A percentile compares a stretch with the other conserved stretches of the same genome.
Conservation (phyloP, 1,140 invertebrate genomes). For the Euwallacea similis region DNA sequence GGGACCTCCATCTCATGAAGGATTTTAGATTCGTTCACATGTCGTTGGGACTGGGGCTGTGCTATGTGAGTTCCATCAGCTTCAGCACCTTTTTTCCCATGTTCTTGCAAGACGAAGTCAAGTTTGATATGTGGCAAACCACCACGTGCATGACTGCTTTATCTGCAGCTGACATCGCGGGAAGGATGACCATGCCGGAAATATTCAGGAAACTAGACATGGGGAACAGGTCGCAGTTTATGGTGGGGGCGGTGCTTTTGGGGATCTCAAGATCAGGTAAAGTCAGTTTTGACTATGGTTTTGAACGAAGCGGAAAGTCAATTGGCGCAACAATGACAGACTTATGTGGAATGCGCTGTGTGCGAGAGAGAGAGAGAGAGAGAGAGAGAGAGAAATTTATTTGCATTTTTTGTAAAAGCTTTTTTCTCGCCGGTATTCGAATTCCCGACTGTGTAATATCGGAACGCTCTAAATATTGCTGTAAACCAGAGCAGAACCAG, state of each 20-base stretch:
- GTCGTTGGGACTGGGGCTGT: conserved; percentile 64
- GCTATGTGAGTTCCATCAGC: conserved; percentile 67
- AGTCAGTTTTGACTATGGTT: conserved; percentile 22
- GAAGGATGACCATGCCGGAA: conserved; percentile 64
- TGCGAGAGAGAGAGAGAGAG: no score
- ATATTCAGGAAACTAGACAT: conserved; percentile 65
- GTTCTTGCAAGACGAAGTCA: conserved; percentile 61
- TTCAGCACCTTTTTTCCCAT: conserved; percentile 71
- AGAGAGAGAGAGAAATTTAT: no score
- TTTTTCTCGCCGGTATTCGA: no score
- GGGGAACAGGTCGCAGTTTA: conserved; percentile 59
- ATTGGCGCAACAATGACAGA: no score
- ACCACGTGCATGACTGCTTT: conserved; percentile 67
- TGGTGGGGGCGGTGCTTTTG: conserved; percentile 55
- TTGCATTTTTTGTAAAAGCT: no score
- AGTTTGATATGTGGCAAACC: conserved; percentile 59
- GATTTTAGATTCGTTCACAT: conserved; percentile 65
- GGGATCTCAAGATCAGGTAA: conserved; percentile 56
- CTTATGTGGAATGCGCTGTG: no score
- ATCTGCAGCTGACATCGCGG: conserved; percentile 67
- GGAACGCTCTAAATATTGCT: no score
- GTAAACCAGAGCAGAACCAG: no score
- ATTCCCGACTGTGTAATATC: no score
- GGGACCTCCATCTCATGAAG: conserved; percentile 65
- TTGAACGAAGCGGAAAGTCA: no score